These are phyloP conservation scores for Seriola aureovittata DNA, from an alignment of 2,113 vertebrate genomes.

Conservation along the genomic window DNA sequence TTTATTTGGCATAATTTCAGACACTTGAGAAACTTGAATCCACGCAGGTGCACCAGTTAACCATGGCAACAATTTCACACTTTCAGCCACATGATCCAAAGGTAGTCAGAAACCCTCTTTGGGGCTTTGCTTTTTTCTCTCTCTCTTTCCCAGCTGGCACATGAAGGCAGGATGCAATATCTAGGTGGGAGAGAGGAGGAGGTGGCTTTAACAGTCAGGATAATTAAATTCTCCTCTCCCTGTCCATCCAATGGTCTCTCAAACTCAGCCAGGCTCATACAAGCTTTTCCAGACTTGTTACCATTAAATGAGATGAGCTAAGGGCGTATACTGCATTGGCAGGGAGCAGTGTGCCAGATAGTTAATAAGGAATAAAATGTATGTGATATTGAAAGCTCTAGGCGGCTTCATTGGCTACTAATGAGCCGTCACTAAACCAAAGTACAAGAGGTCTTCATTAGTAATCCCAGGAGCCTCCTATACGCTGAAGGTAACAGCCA, in stretches of 20 bases:
- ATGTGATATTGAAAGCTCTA: not conserved
- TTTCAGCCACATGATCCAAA: conserved; percentile 15
- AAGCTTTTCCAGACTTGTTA: conserved; percentile 36
- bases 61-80: conserved; percentile 67
- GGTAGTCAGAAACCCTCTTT: conserved; percentile 45
- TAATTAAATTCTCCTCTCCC: conserved; percentile 64
- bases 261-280: conserved; percentile 6
- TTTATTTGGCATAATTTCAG: conserved; percentile 40
- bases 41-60: conserved; percentile 47
- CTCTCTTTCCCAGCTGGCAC: conserved; percentile 30
- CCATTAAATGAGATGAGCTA: conserved; percentile 23
- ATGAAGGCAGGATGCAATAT: conserved; percentile 25
- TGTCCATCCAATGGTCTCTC: conserved; percentile 35
- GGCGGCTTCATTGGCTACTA: conserved; percentile 1
- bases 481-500: not conserved
- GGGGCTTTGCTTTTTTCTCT: conserved; percentile 38
- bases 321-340: not conserved
- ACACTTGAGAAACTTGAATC: conserved; percentile 20
- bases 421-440: conserved; percentile 19
- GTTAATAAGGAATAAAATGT: conserved; percentile 19
- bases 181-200: conserved; percentile 18
- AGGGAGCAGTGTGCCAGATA: conserved; percentile 19
- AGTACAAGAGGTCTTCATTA: conserved; percentile 24
- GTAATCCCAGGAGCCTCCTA: not conserved
- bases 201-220: conserved; percentile 20